Percentiles rank a stretch among this genome's conserved stretches.
phyloP scores from a whole-genome alignment of 2,888 invertebrate genomes.

The Leuctra nigra region DNA sequence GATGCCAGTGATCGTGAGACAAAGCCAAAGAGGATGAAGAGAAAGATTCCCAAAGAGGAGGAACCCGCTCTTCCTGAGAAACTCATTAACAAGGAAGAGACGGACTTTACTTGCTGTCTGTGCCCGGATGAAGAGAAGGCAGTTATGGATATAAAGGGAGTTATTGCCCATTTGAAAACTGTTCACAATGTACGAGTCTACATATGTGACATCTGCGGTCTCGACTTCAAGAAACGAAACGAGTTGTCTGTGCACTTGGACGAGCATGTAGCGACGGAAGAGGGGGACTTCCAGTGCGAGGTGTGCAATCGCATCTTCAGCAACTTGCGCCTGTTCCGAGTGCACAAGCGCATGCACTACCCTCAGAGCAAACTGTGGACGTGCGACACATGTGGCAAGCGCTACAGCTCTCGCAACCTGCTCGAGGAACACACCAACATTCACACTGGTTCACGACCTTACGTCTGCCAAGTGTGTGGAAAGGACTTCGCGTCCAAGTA shows the following conservation, averaged over 20 bases:
- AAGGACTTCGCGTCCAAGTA: constrained; percentile 76
- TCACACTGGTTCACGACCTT: constrained; percentile 61
- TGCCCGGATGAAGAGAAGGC: constrained; percentile 42
- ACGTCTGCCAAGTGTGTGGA: constrained; percentile 56
- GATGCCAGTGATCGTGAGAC: constrained; percentile 27
- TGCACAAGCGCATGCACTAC: constrained; percentile 58
- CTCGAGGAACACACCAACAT: constrained; percentile 66
- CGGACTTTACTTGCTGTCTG: constrained; percentile 35
- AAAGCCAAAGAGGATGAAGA: constrained; percentile 29
- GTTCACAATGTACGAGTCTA: constrained; percentile 57
- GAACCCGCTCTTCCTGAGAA: constrained; percentile 35
- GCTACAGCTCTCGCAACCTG: constrained; percentile 60
- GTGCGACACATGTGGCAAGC: constrained; percentile 59
- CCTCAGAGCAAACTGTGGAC: constrained; percentile 54
- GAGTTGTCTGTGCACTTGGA: constrained; percentile 57
- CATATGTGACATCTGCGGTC: constrained; percentile 63
- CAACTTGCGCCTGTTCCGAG: constrained; percentile 52
- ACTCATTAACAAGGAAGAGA: constrained; percentile 28
- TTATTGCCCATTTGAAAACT: constrained; percentile 54
- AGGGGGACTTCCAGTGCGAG: constrained; percentile 58
- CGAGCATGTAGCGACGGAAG: constrained; percentile 53
- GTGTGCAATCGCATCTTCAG: constrained; percentile 55
- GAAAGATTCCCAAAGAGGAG: constrained; percentile 26
- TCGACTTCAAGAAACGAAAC: constrained; percentile 54
- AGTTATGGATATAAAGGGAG: constrained; percentile 49